Base-by-base conservation (phyloP, 2,888 invertebrate species). In the Lasioglossum lativentre region DNA sequence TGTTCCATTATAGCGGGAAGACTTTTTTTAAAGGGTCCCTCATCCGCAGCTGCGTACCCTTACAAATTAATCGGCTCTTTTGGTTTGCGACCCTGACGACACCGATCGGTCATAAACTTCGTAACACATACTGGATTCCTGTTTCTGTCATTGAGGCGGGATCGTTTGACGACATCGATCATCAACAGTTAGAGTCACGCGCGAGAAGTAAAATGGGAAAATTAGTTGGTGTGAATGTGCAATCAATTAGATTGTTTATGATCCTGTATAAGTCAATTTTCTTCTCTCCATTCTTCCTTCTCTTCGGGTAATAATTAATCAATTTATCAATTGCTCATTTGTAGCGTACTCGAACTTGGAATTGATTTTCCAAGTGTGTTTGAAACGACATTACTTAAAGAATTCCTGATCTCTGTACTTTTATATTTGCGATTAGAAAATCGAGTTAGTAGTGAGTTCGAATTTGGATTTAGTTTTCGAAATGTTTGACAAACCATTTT, bases 81-180 rank as follows among this genome's bases (percentile, higher is more conserved):
- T 30, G 16, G 19, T 30, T 19, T 8, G 34, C 10, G 30, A 66
- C 30, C 66, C 34, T 34, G 19, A 66, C 19, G 34, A 66, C 34
- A 66, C 3, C 34, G 34, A 66, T 66, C 19, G 66, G 34, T 34
- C 30, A 66, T 30, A 8, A 34, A 34, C 19, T 10, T 19, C 34
- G 34, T 66, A 66, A 34, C n/a, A n/a, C n/a, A n/a, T 66, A 66
- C 30, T 66, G 30, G 66, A 66, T 66, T 66, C 66, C 66, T 66
- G 66, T 30, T 34, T 16, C 30, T 34, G 66, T 66, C 66, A 34
- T 30, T 34, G 34, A 66, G 3, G 16, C 8, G 19, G 19, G 14
- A 16, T 66, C 27, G 19, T 66, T n/a, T 34, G 30, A 8, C 66
- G 34, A 19, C 66, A 34, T 34, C 19, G 19, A 34, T 66, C 63